These are phyloP conservation scores for Anabas testudineus DNA, from an alignment of 2,797 vertebrate species.

Conservation along the genomic window DNA sequence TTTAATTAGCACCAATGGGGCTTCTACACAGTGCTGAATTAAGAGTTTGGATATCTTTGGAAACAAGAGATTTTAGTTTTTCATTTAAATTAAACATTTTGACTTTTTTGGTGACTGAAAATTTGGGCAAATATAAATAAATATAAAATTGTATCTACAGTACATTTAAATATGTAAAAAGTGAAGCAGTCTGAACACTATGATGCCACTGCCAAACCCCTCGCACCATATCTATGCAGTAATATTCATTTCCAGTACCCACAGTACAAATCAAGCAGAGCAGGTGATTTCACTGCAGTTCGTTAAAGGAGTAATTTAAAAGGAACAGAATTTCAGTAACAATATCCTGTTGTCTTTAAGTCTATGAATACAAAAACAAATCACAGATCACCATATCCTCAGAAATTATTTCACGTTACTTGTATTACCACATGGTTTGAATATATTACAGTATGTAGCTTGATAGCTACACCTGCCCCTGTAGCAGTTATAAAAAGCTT, in stretches of 20 bases:
- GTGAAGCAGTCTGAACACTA: too few relatives aligned
- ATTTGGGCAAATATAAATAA: too few relatives aligned
- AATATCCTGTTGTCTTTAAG: constrained; percentile 81
- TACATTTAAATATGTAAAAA: too few relatives aligned
- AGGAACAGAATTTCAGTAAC: constrained; percentile 13
- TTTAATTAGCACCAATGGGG: too few relatives aligned
- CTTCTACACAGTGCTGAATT: too few relatives aligned
- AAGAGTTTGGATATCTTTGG: too few relatives aligned
- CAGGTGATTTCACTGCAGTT: constrained; percentile 41
- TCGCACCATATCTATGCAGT: constrained; percentile 42
- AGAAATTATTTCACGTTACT: constrained; percentile 32
- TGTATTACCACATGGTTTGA: constrained; percentile 15
- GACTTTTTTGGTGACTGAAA: too few relatives aligned
- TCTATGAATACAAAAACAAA: constrained; percentile 82
- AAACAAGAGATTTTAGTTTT: too few relatives aligned
- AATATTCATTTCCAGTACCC: constrained; percentile 45
- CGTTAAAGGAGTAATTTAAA: constrained; percentile 38
- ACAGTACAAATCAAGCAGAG: constrained; percentile 52
- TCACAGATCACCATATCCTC: constrained; percentile 77
- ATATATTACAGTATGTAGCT: not conserved
- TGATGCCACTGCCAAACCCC: constrained; percentile 23
- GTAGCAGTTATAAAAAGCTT: constrained; percentile 4
- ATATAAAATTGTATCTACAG: too few relatives aligned
- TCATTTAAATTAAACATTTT: too few relatives aligned
- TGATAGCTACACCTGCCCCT: constrained; percentile 8